phyloP scores from a whole-genome alignment of 2,797 vertebrate species.

The Caiman crocodilus region DNA sequence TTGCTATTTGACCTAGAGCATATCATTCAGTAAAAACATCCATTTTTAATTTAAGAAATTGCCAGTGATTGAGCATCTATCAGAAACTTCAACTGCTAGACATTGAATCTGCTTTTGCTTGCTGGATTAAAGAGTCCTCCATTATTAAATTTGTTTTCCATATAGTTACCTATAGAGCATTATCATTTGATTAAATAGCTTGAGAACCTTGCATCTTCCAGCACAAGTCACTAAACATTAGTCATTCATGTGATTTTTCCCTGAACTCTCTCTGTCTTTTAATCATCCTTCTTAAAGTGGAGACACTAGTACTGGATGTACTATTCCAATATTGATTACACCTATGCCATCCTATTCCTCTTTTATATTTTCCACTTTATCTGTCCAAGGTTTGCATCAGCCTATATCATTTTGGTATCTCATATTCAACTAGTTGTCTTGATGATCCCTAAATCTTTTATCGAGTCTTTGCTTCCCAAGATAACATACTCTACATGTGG shows the following conservation, averaged over 20 bases:
- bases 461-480: too few species aligned
- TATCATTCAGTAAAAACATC: too few species aligned
- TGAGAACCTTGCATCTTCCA: not conserved
- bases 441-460: not conserved
- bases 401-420: not conserved
- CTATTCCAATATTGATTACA: not conserved
- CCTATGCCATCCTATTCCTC: not conserved
- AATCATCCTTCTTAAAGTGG: not conserved
- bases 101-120: not conserved
- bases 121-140: not conserved
- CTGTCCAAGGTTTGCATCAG: not conserved
- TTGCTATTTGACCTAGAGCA: too few species aligned
- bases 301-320: not conserved
- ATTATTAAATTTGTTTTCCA: not conserved
- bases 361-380: not conserved
- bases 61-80: too few species aligned
- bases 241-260: fast-evolving
- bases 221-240: fast-evolving
- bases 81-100: not conserved
- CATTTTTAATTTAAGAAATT: too few species aligned
- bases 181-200: not conserved
- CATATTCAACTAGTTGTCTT: not conserved
- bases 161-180: not conserved
- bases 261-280: fast-evolving
- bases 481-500: too few species aligned